Percentiles rank a stretch among this genome's conserved stretches.
phyloP scores from a whole-genome alignment of 2,797 vertebrate genomes.

The Amphiprion clarkii region DNA sequence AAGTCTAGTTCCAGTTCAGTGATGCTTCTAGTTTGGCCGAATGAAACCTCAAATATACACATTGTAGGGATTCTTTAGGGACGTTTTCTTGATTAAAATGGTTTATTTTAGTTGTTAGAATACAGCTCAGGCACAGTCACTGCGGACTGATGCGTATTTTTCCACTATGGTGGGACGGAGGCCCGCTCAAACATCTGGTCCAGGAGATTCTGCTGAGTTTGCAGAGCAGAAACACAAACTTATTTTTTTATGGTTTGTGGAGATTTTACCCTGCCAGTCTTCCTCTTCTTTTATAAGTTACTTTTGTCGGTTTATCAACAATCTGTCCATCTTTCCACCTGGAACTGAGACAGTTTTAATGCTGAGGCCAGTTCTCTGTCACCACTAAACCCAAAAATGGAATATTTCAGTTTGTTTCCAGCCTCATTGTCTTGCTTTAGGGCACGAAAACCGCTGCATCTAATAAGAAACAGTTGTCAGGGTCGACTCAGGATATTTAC shows the following conservation, averaged over 20 bases:
- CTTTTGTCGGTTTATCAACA: conserved; percentile 75
- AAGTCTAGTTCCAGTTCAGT: background rate
- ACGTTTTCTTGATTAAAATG: background rate
- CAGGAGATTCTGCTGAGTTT: conserved; percentile 53
- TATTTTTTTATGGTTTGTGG: conserved; percentile 36
- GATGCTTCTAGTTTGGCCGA: background rate
- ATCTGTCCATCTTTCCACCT: background rate
- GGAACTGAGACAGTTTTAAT: too few relatives aligned
- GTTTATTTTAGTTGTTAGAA: conserved; percentile 26
- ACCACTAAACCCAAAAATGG: too few relatives aligned
- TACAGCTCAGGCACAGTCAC: background rate
- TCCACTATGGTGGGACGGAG: conserved; percentile 52
- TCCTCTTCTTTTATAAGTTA: background rate
- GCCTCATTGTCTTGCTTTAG: background rate
- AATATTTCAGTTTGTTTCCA: conserved; percentile 1
- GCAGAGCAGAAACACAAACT: conserved; percentile 49
- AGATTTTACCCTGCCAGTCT: conserved; percentile 13
- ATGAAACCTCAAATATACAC: too few relatives aligned
- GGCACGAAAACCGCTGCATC: background rate
- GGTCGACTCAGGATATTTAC: too few relatives aligned
- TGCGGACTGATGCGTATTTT: conserved; percentile 36
- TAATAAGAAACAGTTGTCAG: conserved; percentile 17
- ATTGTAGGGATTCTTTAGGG: background rate
- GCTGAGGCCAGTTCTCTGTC: too few relatives aligned
- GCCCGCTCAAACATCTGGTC: conserved; percentile 62